Evolutionary conservation across 2,888 invertebrate genomes (phyloP).

Genomic region (Dorcus hopei): DNA sequence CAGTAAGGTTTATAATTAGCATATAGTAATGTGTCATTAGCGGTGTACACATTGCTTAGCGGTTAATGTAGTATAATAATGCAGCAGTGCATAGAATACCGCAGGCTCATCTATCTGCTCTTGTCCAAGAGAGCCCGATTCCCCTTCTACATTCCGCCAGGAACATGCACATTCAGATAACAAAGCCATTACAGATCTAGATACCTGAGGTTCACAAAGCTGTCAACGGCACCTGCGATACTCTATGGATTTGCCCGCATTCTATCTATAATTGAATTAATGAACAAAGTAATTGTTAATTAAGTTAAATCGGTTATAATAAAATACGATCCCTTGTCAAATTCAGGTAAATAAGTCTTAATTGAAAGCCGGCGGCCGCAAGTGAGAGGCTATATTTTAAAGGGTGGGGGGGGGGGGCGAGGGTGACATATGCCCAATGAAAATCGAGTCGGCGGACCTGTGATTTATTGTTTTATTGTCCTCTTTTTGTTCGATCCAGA

Average conservation of each 20-base stretch:
- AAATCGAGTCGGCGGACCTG: conserved; percentile 34
- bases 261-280: conserved; percentile 33
- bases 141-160: conserved; percentile 27
- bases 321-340: conserved; percentile 17
- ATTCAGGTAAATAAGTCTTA: conserved; percentile 25
- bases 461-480: conserved; percentile 40
- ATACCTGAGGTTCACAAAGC: conserved; percentile 39
- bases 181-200: conserved; percentile 38
- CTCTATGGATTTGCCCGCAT: conserved; percentile 35
- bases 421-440: conserved; percentile 37
- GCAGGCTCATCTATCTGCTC: conserved; percentile 25
- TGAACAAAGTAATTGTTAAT: conserved; percentile 35
- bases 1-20: background rate
- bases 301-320: conserved; percentile 31
- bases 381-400: conserved; percentile 27
- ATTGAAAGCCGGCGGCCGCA: conserved; percentile 1
- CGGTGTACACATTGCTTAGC: conserved; percentile 20
- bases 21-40: conserved; percentile 18
- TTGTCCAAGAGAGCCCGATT: conserved; percentile 18
- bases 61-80: conserved; percentile 26
- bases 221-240: conserved; percentile 35
- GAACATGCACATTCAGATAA: conserved; percentile 34
- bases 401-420: conserved; percentile 6
- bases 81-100: conserved; percentile 22
- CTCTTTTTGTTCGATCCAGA: conserved; percentile 32